These are phyloP conservation scores for Megalops cyprinoides DNA, from an alignment of 2,797 vertebrate genomes.

Conservation along the genomic window DNA sequence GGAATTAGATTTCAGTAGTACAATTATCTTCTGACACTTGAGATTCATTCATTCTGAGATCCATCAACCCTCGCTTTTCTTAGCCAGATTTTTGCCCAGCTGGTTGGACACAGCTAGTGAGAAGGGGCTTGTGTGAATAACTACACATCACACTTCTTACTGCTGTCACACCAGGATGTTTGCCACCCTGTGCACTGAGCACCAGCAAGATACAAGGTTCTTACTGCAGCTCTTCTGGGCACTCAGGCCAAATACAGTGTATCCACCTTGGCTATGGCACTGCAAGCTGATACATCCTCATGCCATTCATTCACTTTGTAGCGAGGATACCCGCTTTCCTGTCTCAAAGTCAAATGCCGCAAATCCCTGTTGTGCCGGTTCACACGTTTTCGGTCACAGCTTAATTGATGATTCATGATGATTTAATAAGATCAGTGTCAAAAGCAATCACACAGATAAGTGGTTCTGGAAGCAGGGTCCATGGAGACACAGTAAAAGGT, in stretches of 20 bases:
- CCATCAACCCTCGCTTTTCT: not conserved
- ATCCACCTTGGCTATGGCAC: not conserved
- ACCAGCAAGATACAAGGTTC: not conserved
- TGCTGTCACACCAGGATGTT: slow-evolving; percentile 11
- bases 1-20: not conserved
- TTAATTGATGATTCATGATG: slow-evolving; percentile 60
- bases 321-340: slow-evolving; percentile 24
- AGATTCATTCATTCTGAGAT: not conserved
- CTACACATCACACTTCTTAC: slow-evolving; percentile 3
- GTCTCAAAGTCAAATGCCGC: slow-evolving; percentile 50
- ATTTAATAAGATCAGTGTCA: slow-evolving; percentile 60
- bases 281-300: not conserved
- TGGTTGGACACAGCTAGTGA: slow-evolving; percentile 4
- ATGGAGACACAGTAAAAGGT: slow-evolving; percentile 48
- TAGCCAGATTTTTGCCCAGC: slow-evolving; percentile 4
- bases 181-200: not conserved
- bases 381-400: slow-evolving; percentile 30
- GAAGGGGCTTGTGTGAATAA: slow-evolving; percentile 10
- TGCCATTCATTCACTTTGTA: not conserved
- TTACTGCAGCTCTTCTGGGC: not conserved
- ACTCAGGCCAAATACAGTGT: not conserved
- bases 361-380: slow-evolving; percentile 37
- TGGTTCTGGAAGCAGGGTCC: slow-evolving; percentile 48
- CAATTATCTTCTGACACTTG: not conserved
- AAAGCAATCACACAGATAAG: slow-evolving; percentile 56